These are phyloP conservation scores for Gastracanthus pulcherrimus DNA, from an alignment of 2,888 invertebrate species.

Conservation along the genomic window DNA sequence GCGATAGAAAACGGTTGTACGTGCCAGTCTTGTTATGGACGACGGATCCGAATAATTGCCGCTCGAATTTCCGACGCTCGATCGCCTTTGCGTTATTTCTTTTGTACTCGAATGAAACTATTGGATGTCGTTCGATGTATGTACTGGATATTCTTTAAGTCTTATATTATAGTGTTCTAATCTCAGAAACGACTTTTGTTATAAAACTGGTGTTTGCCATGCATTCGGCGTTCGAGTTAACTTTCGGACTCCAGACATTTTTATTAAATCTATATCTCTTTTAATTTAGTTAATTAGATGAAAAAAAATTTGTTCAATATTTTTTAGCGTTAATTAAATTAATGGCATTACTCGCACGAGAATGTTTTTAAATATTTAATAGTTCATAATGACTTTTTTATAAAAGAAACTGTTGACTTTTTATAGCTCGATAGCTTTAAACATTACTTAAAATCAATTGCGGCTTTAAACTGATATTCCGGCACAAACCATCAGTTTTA, in stretches of 20 bases:
- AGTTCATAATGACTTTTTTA: conserved; percentile 43
- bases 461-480: conserved; percentile 30
- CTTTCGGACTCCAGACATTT: conserved; percentile 19
- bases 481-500: background rate
- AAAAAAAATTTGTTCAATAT: conserved; percentile 38
- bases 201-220: conserved; percentile 27
- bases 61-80: conserved; percentile 41
- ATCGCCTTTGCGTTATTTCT: conserved; percentile 34
- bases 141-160: conserved; percentile 32
- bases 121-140: conserved; percentile 47
- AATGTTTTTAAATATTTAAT: conserved; percentile 46
- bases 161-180: conserved; percentile 13
- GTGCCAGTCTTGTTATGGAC: conserved; percentile 68
- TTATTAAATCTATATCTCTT: conserved; percentile 37
- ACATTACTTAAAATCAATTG: conserved; percentile 34
- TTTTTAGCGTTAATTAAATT: conserved; percentile 29
- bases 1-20: conserved; percentile 67
- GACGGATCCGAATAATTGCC: conserved; percentile 33
- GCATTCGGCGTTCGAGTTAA: background rate
- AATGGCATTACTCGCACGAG: conserved; percentile 22
- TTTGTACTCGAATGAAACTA: conserved; percentile 48
- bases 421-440: conserved; percentile 51
- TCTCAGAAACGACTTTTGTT: conserved; percentile 25
- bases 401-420: conserved; percentile 44
- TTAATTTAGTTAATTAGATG: conserved; percentile 25